A percentile compares a stretch with the other conserved stretches of the same genome.
Conservation (phyloP, 2,888 invertebrate species). For the Iphiclides podalirius region DNA sequence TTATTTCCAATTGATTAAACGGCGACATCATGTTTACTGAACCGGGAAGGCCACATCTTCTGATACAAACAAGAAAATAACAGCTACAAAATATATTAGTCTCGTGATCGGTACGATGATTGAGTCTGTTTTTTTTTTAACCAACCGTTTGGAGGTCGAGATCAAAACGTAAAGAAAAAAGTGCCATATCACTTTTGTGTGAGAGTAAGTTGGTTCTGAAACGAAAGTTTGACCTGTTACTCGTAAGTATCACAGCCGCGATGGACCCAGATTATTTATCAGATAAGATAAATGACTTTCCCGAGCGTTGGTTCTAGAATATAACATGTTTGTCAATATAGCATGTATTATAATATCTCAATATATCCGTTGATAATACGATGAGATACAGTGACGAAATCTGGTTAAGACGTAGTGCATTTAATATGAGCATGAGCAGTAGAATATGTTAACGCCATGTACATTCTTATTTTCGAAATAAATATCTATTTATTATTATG, state of each 20-base stretch:
- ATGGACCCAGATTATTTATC: constrained; percentile 18
- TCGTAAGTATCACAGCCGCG: constrained; percentile 20
- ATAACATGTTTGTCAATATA: neutral
- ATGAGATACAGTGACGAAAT: neutral
- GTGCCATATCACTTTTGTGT: constrained; percentile 13
- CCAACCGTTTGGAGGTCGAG: constrained; percentile 13
- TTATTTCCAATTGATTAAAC: constrained; percentile 10
- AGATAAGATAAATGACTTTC: constrained; percentile 20
- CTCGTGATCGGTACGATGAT: constrained; percentile 12
- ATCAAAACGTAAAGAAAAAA: constrained; percentile 11
- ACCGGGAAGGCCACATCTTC: constrained; percentile 10
- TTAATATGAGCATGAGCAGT: too few relatives aligned
- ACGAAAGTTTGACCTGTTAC: constrained; percentile 22
- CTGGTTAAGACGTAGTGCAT: too few relatives aligned
- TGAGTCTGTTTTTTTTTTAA: constrained; percentile 10
- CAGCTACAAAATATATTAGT: too few relatives aligned
- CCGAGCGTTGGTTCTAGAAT: constrained; percentile 1
- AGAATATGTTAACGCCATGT: too few relatives aligned
- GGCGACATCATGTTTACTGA: constrained; percentile 9
- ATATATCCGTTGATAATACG: neutral
- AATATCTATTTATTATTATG: too few relatives aligned
- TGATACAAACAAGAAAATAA: constrained; percentile 11
- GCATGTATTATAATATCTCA: neutral
- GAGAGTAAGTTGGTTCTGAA: constrained; percentile 16
- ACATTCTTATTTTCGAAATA: too few relatives aligned